Conservation (phyloP, 2,113 vertebrate species). For the Lampris megalopsis region DNA sequence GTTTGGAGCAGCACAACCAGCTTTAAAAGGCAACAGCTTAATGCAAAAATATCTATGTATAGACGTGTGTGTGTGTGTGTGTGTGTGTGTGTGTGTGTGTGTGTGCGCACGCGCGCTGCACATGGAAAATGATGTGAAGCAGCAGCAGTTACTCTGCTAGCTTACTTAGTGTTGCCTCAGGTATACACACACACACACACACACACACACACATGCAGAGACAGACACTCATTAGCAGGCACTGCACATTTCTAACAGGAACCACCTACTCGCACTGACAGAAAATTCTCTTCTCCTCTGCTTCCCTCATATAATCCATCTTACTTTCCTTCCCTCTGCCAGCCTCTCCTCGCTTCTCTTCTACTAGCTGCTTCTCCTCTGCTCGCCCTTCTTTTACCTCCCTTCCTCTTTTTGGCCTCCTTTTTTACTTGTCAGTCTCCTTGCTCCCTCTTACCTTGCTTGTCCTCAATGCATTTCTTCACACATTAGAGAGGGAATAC, state of each 20-base stretch:
- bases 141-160: slow-evolving; percentile 39
- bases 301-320: slow-evolving; percentile 33
- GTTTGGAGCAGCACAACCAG: background rate
- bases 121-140: slow-evolving; percentile 41
- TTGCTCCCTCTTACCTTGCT: background rate
- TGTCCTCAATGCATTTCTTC: background rate
- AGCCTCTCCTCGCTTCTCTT: background rate
- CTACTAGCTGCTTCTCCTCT: background rate
- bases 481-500: background rate
- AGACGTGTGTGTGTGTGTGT: slow-evolving; percentile 3
- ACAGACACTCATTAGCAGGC: slow-evolving; percentile 60
- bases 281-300: slow-evolving; percentile 32
- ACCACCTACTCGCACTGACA: slow-evolving; percentile 38
- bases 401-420: background rate
- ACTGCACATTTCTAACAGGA: slow-evolving; percentile 53
- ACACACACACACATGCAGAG: slow-evolving; percentile 8
- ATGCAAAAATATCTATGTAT: slow-evolving; percentile 37
- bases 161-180: slow-evolving; percentile 52
- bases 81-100: background rate
- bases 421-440: background rate
- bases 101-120: background rate
- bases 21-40: slow-evolving; percentile 43
- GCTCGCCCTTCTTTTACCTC: background rate
- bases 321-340: slow-evolving; percentile 14
- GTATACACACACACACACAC: slow-evolving; percentile 30